Evolutionary conservation across 2,888 invertebrate species (phyloP).

Genomic region (Phyto melanocephala): DNA sequence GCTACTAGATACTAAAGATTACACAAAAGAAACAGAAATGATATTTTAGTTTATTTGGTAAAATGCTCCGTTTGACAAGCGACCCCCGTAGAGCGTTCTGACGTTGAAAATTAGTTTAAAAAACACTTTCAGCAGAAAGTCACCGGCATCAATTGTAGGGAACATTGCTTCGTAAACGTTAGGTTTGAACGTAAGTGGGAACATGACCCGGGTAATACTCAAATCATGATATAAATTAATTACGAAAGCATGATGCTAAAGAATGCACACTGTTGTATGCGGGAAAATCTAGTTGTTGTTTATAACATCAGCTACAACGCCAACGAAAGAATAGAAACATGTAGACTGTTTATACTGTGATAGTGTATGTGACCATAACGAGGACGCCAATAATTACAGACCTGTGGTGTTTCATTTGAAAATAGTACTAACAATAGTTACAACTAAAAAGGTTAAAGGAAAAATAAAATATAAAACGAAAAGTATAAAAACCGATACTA

Average conservation of each 20-base stretch:
- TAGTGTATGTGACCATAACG: conserved; percentile 43
- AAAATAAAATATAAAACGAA: conserved; percentile 2
- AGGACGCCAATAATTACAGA: conserved; percentile 62
- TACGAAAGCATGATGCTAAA: conserved; percentile 51
- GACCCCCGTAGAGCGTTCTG: conserved; percentile 71
- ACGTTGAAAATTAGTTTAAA: conserved; percentile 74
- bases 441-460: background rate
- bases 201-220: conserved; percentile 40
- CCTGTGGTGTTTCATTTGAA: conserved; percentile 50
- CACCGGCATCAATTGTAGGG: conserved; percentile 54
- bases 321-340: conserved; percentile 49
- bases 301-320: background rate
- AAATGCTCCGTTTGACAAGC: conserved; percentile 51
- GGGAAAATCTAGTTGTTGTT: background rate
- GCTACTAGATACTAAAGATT: background rate
- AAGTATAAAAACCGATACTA: background rate
- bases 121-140: conserved; percentile 73
- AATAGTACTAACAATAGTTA: conserved; percentile 17
- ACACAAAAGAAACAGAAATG: background rate
- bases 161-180: conserved; percentile 20
- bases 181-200: conserved; percentile 38
- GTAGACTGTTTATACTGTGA: conserved; percentile 20
- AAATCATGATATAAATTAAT: conserved; percentile 52
- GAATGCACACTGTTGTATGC: conserved; percentile 17
- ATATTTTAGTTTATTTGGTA: conserved; percentile 37